Evolutionary conservation across 2,113 vertebrate species (phyloP), one percentile per base, ranked within the genome.

Genomic region (Pao palembangensis): DNA sequence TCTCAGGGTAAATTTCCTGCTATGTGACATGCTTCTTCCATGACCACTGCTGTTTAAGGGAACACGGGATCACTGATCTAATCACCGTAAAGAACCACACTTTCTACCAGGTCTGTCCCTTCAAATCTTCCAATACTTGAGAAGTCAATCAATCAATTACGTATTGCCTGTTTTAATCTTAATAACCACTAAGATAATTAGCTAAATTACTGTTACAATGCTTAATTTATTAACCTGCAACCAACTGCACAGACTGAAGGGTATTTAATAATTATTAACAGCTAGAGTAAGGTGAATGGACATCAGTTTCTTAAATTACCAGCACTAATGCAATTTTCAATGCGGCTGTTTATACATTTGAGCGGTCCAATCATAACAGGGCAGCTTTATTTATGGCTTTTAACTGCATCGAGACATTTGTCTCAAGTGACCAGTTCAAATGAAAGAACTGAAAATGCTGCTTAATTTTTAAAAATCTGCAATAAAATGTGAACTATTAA

Each of bases 21-120:
- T 51, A 51, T 34, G 59, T 71, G 54, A 68, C 25, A 42, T 14
- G n/a, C 23, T 49, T 65, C 41, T 44, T 62, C 66, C 62, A 58
- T 63, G 80, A 54, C 76, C 75, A 74, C 13, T 43, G 55, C 61
- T 67, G 61, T 73, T 69, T 70, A 57, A 71, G 43, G 50, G 51
- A 16, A 58, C 3, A 17, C 55, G 47, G 55, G 23, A 47, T 17
- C 31, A 18, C 52, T 20, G 51, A 47, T 38, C 44, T 78, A 64
- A 80, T 80, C 67, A 58, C 49, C 2, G 57, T 34, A 38, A 57
- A 61, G 61, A 44, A 65, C 17, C n/a, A 17, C 11, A 5, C 23
- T 55, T 28, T 71, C 25, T 51, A 62, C 62, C 52, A 67, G 47
- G 8, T 46, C 28, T 51, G 50, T 31, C 6, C 8, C 41, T 41